Evolutionary conservation across 2,113 vertebrate species (phyloP).

Genomic region (Anarhynchus alexandrinus): DNA sequence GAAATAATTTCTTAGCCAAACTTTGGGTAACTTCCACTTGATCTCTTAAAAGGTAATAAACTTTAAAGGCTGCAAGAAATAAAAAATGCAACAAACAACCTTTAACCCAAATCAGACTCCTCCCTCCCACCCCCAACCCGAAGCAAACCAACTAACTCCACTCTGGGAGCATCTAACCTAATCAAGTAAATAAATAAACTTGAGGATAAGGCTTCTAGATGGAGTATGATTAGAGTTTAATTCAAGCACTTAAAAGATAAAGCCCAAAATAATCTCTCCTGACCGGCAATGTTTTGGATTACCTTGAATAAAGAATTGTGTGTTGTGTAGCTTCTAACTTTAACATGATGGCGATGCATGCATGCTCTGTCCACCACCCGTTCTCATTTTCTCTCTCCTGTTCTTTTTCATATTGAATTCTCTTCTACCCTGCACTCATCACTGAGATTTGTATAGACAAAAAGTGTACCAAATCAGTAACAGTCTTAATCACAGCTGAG

Average conservation of each 20-base stretch:
- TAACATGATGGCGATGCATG: accelerated
- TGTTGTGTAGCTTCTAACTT: background rate
- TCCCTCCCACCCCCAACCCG: accelerated
- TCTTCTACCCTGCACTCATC: background rate
- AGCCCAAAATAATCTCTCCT: background rate
- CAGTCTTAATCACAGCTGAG: background rate
- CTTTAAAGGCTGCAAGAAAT: background rate
- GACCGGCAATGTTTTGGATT: background rate
- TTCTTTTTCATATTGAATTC: background rate
- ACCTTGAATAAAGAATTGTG: background rate
- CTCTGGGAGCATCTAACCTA: background rate
- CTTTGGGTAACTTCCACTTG: background rate
- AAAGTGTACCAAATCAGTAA: background rate
- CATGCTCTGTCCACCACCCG: accelerated
- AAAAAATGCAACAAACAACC: background rate
- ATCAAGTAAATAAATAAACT: background rate
- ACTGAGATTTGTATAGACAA: background rate
- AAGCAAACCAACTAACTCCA: background rate
- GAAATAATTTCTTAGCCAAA: background rate
- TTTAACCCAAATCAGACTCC: background rate
- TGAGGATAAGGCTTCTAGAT: background rate
- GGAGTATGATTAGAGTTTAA: background rate
- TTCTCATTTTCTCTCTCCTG: background rate
- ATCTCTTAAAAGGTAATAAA: background rate
- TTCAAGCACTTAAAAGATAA: background rate